Conservation (phyloP, 1,140 invertebrate genomes). For the Drosophila ogumai region DNA sequence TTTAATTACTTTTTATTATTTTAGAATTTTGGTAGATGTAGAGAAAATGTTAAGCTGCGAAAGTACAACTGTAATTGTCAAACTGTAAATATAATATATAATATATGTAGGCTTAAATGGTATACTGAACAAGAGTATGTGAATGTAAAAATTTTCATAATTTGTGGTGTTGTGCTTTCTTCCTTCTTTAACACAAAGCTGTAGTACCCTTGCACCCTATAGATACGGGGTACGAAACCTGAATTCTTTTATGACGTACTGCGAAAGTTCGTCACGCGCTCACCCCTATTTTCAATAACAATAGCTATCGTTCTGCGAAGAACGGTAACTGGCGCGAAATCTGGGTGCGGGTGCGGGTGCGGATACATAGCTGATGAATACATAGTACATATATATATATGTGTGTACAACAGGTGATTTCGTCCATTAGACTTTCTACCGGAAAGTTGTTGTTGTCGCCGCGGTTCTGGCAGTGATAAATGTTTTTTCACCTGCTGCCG, state of each 20-base stretch:
- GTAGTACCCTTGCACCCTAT: not conserved
- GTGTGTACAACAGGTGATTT: conserved; percentile 64
- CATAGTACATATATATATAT: conserved; percentile 9
- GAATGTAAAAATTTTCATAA: not conserved
- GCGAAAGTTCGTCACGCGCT: not conserved
- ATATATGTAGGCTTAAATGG: too few relatives aligned
- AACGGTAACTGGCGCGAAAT: conserved; percentile 28
- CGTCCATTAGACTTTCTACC: conserved; percentile 59
- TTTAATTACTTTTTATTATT: too few relatives aligned
- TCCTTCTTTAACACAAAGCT: not conserved
- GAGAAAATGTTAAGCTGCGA: too few relatives aligned
- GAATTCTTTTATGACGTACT: not conserved
- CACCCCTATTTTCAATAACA: conserved; percentile 2
- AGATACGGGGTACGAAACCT: not conserved
- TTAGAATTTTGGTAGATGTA: too few relatives aligned
- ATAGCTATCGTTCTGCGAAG: conserved; percentile 8
- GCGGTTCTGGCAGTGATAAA: conserved; percentile 53
- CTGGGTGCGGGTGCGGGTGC: not conserved
- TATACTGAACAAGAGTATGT: too few relatives aligned
- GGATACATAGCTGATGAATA: conserved; percentile 7
- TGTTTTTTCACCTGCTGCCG: conserved; percentile 64
- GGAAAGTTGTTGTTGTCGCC: conserved; percentile 31
- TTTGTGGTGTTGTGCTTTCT: not conserved
- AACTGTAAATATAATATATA: too few relatives aligned
- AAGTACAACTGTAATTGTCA: too few relatives aligned